Percentiles rank a stretch among this genome's conserved stretches.
These are phyloP conservation scores for Nerophis ophidion DNA, from an alignment of 2,113 vertebrate genomes.

Conservation along the genomic window DNA sequence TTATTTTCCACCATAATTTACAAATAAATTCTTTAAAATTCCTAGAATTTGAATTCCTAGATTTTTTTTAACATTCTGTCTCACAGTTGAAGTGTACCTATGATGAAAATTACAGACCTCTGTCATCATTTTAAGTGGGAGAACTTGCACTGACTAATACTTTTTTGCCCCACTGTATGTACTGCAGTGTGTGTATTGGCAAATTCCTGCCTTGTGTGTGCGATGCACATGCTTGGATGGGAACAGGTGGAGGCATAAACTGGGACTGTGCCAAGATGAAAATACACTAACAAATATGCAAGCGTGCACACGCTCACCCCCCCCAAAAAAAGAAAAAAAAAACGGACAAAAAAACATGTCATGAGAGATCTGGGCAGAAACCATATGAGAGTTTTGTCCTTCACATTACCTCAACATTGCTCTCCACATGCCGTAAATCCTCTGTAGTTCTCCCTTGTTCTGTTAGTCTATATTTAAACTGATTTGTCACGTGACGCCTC, in stretches of 20 bases:
- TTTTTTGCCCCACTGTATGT: too few relatives aligned
- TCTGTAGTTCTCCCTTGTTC: constrained; percentile 51
- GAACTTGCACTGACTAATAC: too few relatives aligned
- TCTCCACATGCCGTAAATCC: constrained; percentile 43
- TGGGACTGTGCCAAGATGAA: constrained; percentile 42
- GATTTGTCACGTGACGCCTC: constrained; percentile 56
- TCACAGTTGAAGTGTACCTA: too few relatives aligned
- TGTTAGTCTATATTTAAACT: constrained; percentile 65
- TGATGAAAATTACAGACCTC: too few relatives aligned
- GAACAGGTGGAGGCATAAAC: constrained; percentile 44
- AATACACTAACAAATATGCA: constrained; percentile 11
- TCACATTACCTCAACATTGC: constrained; percentile 44
- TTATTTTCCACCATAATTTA: too few relatives aligned
- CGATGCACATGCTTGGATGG: constrained; percentile 31
- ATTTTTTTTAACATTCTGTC: too few relatives aligned
- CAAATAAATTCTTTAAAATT: too few relatives aligned
- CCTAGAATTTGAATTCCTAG: too few relatives aligned
- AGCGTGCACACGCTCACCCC: constrained; percentile 4
- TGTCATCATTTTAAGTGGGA: too few relatives aligned
- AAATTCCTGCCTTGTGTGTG: background rate
- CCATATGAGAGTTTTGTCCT: constrained; percentile 59
- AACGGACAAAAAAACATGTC: constrained; percentile 24
- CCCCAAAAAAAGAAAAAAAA: constrained; percentile 7
- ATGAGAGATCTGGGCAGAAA: constrained; percentile 37
- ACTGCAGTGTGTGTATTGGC: too few relatives aligned